Conservation (phyloP, 2,888 invertebrate species). For the Dryocosmus kuriphilus region DNA sequence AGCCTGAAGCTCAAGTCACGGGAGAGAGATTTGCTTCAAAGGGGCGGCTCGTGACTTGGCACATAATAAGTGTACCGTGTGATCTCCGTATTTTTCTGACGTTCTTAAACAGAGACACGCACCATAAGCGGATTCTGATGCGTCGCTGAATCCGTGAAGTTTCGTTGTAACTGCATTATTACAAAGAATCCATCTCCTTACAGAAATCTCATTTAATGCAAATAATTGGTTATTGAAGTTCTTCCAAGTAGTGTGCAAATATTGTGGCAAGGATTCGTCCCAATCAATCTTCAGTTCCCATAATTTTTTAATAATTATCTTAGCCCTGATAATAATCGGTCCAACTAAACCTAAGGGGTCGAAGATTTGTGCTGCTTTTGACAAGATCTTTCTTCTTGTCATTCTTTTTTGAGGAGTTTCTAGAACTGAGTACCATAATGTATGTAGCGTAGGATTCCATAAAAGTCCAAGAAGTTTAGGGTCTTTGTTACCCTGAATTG, state of each 20-base stretch:
- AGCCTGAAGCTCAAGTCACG: constrained; percentile 59
- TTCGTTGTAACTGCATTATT: neutral
- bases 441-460: neutral
- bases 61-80: constrained; percentile 39
- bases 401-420: too few relatives aligned
- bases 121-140: constrained; percentile 44
- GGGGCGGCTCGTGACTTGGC: constrained; percentile 53
- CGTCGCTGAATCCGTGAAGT: constrained; percentile 54
- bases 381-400: too few relatives aligned
- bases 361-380: too few relatives aligned
- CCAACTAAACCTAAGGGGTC: too few relatives aligned
- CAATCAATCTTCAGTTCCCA: constrained; percentile 39
- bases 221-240: neutral
- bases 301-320: too few relatives aligned
- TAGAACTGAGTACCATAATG: constrained; percentile 40
- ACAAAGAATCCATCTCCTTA: neutral
- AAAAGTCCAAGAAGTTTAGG: neutral
- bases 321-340: too few relatives aligned
- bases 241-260: neutral
- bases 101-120: constrained; percentile 36
- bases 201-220: neutral
- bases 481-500: too few relatives aligned
- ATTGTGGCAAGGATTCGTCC: constrained; percentile 53
- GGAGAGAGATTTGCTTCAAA: constrained; percentile 55
- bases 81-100: too few relatives aligned